phyloP scores from a whole-genome alignment of 2,888 invertebrate genomes.

The Neoitamus cyanurus region DNA sequence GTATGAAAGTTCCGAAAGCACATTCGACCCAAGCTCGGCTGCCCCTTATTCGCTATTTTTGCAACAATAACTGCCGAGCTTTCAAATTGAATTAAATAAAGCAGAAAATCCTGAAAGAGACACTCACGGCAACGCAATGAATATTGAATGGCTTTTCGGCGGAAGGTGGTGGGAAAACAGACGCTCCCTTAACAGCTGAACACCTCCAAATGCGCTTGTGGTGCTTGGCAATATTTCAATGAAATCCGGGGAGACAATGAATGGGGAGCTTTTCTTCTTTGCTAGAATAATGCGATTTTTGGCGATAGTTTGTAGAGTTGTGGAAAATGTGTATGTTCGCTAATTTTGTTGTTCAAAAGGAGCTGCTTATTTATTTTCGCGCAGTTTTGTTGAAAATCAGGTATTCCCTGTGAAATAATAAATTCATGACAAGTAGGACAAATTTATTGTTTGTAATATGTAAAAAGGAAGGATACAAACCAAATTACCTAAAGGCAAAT shows the following conservation, averaged over 20 bases:
- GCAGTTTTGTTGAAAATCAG: too few relatives aligned
- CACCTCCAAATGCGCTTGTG: not conserved
- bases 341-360: not conserved
- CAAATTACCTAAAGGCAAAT: too few relatives aligned
- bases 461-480: too few relatives aligned
- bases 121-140: not conserved
- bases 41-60: not conserved
- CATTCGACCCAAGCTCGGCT: not conserved
- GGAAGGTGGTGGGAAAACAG: not conserved
- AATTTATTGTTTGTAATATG: too few relatives aligned
- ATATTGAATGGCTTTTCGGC: not conserved
- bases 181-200: not conserved
- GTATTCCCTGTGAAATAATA: too few relatives aligned
- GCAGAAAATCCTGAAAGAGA: not conserved
- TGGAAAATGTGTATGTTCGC: not conserved
- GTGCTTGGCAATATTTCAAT: not conserved
- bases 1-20: not conserved
- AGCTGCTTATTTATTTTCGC: not conserved
- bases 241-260: not conserved
- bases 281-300: not conserved
- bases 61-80: not conserved
- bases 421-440: too few relatives aligned
- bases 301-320: not conserved
- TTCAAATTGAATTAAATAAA: not conserved
- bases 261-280: not conserved